phyloP scores from a whole-genome alignment of 2,888 invertebrate species.

The Stegophylla sp. region DNA sequence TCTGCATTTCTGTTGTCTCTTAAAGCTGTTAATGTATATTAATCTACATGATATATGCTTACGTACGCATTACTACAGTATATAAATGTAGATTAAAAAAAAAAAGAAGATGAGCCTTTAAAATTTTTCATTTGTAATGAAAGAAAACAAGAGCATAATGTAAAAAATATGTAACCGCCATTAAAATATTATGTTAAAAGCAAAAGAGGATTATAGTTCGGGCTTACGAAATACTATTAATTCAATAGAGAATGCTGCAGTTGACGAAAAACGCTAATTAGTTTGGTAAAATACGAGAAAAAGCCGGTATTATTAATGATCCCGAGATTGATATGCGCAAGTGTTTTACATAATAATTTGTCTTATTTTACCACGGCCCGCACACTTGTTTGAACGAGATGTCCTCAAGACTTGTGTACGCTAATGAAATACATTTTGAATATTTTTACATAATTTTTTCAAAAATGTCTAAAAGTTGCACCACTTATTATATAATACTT shows the following conservation, averaged over 20 bases:
- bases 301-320: not conserved
- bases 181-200: too few species aligned
- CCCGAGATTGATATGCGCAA: slow-evolving; percentile 5
- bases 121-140: too few species aligned
- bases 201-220: too few species aligned
- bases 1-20: too few species aligned
- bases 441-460: slow-evolving; percentile 17
- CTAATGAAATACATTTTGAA: not conserved
- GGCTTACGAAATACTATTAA: not conserved
- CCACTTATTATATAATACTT: not conserved
- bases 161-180: too few species aligned
- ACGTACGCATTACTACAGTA: too few species aligned
- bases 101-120: too few species aligned
- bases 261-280: not conserved
- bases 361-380: not conserved
- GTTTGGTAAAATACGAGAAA: not conserved
- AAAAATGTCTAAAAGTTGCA: not conserved
- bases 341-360: not conserved
- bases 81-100: too few species aligned
- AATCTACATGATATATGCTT: too few species aligned
- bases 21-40: too few species aligned
- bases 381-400: not conserved
- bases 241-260: not conserved
- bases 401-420: too few species aligned
- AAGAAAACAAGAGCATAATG: too few species aligned